phyloP scores from a whole-genome alignment of 2,888 invertebrate genomes.

The Brachyptera risi region DNA sequence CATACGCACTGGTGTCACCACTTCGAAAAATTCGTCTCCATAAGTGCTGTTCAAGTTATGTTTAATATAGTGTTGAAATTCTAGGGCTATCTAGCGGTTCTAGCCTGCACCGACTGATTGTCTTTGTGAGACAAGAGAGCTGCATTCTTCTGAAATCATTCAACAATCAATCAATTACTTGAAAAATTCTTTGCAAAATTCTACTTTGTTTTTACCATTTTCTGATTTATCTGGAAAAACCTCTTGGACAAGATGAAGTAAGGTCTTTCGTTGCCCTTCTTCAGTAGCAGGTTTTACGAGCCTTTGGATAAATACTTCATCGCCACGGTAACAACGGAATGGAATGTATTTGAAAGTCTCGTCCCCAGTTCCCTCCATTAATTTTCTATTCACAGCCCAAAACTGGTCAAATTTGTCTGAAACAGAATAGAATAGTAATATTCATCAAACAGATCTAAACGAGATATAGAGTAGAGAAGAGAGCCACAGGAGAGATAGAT shows the following conservation, averaged over 20 bases:
- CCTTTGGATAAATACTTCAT: conserved; percentile 69
- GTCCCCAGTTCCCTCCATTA: conserved; percentile 84
- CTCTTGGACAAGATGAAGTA: conserved; percentile 67
- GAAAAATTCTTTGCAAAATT: conserved; percentile 2
- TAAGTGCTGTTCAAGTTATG: too few relatives aligned
- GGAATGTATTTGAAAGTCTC: conserved; percentile 89
- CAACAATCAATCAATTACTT: not conserved
- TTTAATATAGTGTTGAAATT: too few relatives aligned
- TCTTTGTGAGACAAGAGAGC: not conserved
- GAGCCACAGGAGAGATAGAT: too few relatives aligned
- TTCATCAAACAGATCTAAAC: too few relatives aligned
- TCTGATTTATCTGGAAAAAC: conserved; percentile 55
- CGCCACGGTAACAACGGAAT: conserved; percentile 72
- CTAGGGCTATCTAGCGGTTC: too few relatives aligned
- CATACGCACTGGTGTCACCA: too few relatives aligned
- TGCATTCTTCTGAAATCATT: not conserved
- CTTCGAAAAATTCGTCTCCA: too few relatives aligned
- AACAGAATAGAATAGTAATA: conserved; percentile 42
- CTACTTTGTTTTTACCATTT: conserved; percentile 35
- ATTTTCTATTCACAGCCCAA: conserved; percentile 92
- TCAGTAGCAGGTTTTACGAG: conserved; percentile 70
- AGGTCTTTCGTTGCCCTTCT: conserved; percentile 66
- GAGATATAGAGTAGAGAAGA: too few relatives aligned
- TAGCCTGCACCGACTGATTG: too few relatives aligned
- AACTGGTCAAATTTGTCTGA: conserved; percentile 97